Evolutionary conservation across 53 echinoderm and acorn worm species (phyloP).

Genomic region (Glandiceps talaboti): DNA sequence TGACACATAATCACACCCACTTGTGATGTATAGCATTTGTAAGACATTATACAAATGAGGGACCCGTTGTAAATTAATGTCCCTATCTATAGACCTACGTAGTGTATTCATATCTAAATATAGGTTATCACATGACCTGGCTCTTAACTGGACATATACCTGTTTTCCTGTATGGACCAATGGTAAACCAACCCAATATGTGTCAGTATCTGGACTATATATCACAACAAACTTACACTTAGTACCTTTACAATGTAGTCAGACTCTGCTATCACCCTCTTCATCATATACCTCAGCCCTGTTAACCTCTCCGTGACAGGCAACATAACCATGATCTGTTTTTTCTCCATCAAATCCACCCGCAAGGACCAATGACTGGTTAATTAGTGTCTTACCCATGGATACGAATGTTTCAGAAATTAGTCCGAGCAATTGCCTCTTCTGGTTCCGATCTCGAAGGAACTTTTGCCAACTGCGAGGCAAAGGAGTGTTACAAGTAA

Average conservation of each 20-base stretch:
- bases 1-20: not conserved
- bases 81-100: not conserved
- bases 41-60: not conserved
- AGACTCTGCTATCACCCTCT: constrained; percentile 31
- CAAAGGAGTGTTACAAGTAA: not conserved
- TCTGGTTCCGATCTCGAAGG: not conserved
- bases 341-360: constrained; percentile 28
- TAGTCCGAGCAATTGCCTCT: not conserved
- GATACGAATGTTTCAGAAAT: not conserved
- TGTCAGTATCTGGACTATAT: not conserved
- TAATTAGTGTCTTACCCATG: not conserved
- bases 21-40: not conserved
- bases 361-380: not conserved
- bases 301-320: not conserved
- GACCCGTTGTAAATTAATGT: not conserved
- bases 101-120: not conserved
- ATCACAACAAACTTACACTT: constrained; percentile 4
- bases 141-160: constrained; percentile 27
- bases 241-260: constrained; percentile 19
- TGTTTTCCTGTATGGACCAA: not conserved
- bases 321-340: constrained; percentile 12
- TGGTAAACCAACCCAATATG: not conserved
- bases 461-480: not conserved
- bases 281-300: constrained; percentile 9
- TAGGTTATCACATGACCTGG: not conserved